Base-by-base conservation (phyloP, 2,888 invertebrate species). In the Metacarcinus magister region DNA sequence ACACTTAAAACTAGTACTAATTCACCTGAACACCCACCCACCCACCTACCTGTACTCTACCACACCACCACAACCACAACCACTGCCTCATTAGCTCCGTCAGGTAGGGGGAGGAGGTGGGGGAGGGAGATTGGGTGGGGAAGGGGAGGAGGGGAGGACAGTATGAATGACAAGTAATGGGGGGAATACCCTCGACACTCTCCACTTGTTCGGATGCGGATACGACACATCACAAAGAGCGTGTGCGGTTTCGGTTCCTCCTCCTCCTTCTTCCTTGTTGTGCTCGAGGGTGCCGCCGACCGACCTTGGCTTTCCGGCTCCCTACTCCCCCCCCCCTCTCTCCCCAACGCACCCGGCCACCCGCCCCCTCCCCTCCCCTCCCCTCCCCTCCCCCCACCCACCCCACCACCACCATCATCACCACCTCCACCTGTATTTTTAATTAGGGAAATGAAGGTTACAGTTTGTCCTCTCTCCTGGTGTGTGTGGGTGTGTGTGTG, bases 251-350 rank as follows among this genome's bases (percentile, higher is more conserved):
- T 82, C 32, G 28, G 8, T 54, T 13, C 16, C 54, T 54, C 39
- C 54, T 54, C 39, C 67, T 67, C 67, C 67, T 82, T 32, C 82
- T 82, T 82, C 82, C 82, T 32, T 32, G 16, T 54, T 54, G 54
- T 19, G 13, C 54, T 54, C 19, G 54, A 32, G 13, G 82, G 82
- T 32, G 82, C 10, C 82, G 82, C 32, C 82, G 82, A 82, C 28
- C 82, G 82, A 82, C 82, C 82, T 82, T 82, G 82, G 82, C 82
- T 82, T 82, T 82, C 82, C 82, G 82, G 82, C 82, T 4, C 32
- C n/a, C 54, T 13, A 3, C 54, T 16, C 67, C 67, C n/a, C 67
- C 3, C n/a, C 67, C 7, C n/a, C 3, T 0, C 0, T n/a, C 3
- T n/a, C n/a, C 23, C 23, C n/a, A 67, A 23, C n/a, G 16, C 10